Evolutionary conservation across 2,888 invertebrate species (phyloP).

Genomic region (Labia minor): DNA sequence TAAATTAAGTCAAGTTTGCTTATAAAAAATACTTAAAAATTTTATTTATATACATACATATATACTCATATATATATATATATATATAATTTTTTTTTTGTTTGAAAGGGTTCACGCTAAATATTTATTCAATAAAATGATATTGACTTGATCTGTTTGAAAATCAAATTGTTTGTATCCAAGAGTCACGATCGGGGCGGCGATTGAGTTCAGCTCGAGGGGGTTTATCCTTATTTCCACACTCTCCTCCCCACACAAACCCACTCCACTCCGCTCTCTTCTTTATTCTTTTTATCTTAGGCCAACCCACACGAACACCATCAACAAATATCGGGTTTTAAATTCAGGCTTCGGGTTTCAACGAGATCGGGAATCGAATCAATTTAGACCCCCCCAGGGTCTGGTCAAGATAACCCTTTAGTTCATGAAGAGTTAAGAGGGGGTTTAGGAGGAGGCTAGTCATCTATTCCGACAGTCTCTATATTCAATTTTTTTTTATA

Average conservation of each 20-base stretch:
- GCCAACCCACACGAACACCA: not conserved
- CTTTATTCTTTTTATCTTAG: not conserved
- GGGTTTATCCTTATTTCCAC: not conserved
- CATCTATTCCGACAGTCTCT: not conserved
- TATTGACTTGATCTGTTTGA: slow-evolving; percentile 8
- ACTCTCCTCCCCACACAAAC: too few relatives aligned
- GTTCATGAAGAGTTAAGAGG: not conserved
- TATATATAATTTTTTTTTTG: not conserved
- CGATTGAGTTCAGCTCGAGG: not conserved
- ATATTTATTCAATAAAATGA: slow-evolving; percentile 13
- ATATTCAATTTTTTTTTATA: not conserved
- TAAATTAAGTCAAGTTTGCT: too few relatives aligned
- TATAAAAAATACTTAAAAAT: too few relatives aligned
- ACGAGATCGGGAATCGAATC: slow-evolving; percentile 6
- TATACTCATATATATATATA: too few relatives aligned
- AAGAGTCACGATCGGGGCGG: not conserved
- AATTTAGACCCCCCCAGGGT: not conserved
- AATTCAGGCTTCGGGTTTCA: not conserved
- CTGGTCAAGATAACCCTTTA: not conserved
- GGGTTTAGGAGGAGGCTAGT: not conserved
- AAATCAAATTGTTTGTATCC: slow-evolving; percentile 7
- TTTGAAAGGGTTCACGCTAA: not conserved
- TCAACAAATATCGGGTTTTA: slow-evolving; percentile 4
- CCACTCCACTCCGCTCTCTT: too few relatives aligned
- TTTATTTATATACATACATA: too few relatives aligned